phyloP scores from a whole-genome alignment of 2,113 vertebrate species.

The Saguinus imperator region DNA sequence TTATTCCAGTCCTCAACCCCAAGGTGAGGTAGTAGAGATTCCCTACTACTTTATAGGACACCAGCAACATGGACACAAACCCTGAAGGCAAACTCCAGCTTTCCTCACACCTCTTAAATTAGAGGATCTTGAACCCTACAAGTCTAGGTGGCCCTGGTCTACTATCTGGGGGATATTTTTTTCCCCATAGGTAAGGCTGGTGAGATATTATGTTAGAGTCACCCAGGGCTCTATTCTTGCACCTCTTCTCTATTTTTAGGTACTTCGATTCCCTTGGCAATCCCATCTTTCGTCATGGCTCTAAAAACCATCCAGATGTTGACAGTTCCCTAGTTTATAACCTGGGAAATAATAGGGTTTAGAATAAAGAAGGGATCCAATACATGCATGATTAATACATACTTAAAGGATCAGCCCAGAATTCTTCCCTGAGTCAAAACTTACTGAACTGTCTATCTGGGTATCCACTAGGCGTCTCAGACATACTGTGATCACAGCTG shows the following conservation, averaged over 20 bases:
- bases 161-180: neutral
- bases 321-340: neutral
- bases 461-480: neutral
- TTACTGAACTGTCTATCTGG: neutral
- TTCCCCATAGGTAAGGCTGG: neutral
- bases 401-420: neutral
- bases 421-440: neutral
- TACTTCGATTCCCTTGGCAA: neutral
- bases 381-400: neutral
- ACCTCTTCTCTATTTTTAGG: neutral
- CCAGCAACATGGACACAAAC: neutral
- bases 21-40: neutral
- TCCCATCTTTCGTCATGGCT: neutral
- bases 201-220: neutral
- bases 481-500: neutral
- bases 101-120: neutral
- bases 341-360: neutral
- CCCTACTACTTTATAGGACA: neutral
- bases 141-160: neutral
- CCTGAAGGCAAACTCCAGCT: neutral
- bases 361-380: neutral
- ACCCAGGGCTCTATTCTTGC: neutral
- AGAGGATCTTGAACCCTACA: neutral
- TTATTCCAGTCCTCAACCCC: neutral
- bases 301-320: slow-evolving; percentile 15